These are phyloP conservation scores for Tichodroma muraria DNA, from an alignment of 2,113 vertebrate genomes.

Conservation along the genomic window DNA sequence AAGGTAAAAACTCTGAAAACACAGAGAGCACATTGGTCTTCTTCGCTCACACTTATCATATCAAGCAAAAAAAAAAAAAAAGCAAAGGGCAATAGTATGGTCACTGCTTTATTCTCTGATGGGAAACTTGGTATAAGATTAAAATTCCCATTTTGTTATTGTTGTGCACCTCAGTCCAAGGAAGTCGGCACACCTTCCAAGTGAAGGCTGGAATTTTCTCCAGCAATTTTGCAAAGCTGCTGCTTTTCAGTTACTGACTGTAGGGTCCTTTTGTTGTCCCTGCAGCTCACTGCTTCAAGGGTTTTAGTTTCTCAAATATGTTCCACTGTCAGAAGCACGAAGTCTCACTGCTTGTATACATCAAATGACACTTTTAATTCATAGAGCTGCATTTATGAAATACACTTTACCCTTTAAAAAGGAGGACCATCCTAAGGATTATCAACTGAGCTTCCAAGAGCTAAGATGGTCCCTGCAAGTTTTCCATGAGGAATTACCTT, in stretches of 20 bases:
- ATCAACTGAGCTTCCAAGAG: background rate
- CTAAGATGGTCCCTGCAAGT: background rate
- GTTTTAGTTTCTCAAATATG: background rate
- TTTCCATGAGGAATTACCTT: background rate
- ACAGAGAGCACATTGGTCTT: background rate
- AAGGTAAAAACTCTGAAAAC: background rate
- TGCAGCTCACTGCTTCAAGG: background rate
- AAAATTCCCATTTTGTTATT: background rate
- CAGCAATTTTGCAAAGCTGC: background rate
- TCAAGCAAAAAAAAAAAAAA: background rate
- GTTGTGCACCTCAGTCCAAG: background rate
- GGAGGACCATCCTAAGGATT: background rate
- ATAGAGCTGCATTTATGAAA: background rate
- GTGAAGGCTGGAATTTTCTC: background rate
- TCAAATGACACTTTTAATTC: background rate
- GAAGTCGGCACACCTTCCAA: background rate
- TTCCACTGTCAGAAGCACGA: background rate
- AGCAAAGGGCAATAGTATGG: background rate
- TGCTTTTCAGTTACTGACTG: background rate
- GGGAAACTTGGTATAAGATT: background rate
- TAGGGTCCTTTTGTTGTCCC: background rate
- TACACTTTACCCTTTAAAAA: background rate
- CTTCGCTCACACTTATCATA: background rate
- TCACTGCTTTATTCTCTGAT: background rate
- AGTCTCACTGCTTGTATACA: background rate